A percentile compares a stretch with the other conserved stretches of the same genome.
phyloP scores from a whole-genome alignment of 2,113 vertebrate genomes.

The Silurus asotus region DNA sequence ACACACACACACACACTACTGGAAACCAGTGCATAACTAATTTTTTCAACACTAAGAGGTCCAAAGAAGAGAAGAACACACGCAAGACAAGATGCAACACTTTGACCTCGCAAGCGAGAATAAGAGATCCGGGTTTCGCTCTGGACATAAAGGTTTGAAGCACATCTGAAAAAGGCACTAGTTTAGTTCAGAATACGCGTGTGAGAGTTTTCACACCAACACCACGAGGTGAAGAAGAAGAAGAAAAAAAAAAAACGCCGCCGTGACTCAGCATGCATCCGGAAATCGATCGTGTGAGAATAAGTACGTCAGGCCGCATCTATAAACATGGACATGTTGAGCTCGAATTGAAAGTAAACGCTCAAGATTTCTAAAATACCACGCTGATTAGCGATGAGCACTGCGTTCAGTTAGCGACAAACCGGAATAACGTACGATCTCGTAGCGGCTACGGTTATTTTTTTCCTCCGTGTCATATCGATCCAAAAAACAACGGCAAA shows the following conservation, averaged over 20 bases:
- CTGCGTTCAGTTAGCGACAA: not conserved
- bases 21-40: slow-evolving; percentile 40
- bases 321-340: not conserved
- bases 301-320: slow-evolving; percentile 2
- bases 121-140: slow-evolving; percentile 4
- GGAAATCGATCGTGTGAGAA: not conserved
- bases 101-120: slow-evolving; percentile 7
- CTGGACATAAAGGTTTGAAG: slow-evolving; percentile 47
- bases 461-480: not conserved
- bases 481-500: not conserved
- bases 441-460: not conserved
- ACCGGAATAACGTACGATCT: slow-evolving; percentile 1
- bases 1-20: slow-evolving; percentile 12
- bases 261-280: not conserved
- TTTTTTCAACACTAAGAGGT: slow-evolving; percentile 33
- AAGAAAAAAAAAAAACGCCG: not conserved
- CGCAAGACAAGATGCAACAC: not conserved
- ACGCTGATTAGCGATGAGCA: slow-evolving; percentile 16
- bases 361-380: not conserved
- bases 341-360: not conserved
- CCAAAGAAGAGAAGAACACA: slow-evolving; percentile 27
- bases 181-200: slow-evolving; percentile 25
- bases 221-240: not conserved
- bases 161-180: slow-evolving; percentile 55
- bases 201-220: slow-evolving; percentile 1